Evolutionary conservation across 2,797 vertebrate genomes (phyloP).

Genomic region (Rhincodon typus): DNA sequence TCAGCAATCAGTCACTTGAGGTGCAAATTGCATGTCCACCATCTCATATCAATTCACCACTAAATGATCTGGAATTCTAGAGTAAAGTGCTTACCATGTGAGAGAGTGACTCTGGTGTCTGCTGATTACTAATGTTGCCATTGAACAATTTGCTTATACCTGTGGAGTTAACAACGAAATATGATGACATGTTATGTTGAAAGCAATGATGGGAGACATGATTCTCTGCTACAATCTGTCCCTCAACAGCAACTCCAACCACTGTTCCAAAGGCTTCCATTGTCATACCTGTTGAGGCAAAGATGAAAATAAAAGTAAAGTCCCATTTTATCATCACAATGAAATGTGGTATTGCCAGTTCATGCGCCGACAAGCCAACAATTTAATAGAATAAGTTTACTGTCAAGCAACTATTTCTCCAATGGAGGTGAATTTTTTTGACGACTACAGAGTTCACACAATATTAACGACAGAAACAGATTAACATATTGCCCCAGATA

Average conservation of each 20-base stretch:
- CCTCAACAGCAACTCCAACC: conserved; percentile 81
- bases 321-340: neutral
- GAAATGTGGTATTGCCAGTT: neutral
- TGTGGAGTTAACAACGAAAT: conserved; percentile 57
- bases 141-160: conserved; percentile 43
- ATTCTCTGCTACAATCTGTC: conserved; percentile 83
- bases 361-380: neutral
- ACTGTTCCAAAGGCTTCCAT: conserved; percentile 87
- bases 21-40: neutral
- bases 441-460: neutral
- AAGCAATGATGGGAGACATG: conserved; percentile 71
- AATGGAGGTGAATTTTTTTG: neutral
- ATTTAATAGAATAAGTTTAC: neutral
- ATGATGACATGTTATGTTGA: conserved; percentile 53
- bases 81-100: conserved; percentile 66
- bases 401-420: neutral
- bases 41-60: neutral
- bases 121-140: conserved; percentile 52
- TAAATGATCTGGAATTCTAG: neutral
- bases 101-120: conserved; percentile 59
- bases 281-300: conserved; percentile 73
- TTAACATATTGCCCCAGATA: no score
- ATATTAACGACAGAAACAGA: no score
- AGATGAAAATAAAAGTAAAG: conserved; percentile 36
- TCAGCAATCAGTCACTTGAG: no score